Percentiles rank a stretch among this genome's conserved stretches.
Conservation (phyloP, 2,888 invertebrate genomes). For the Matsumyia berberina region DNA sequence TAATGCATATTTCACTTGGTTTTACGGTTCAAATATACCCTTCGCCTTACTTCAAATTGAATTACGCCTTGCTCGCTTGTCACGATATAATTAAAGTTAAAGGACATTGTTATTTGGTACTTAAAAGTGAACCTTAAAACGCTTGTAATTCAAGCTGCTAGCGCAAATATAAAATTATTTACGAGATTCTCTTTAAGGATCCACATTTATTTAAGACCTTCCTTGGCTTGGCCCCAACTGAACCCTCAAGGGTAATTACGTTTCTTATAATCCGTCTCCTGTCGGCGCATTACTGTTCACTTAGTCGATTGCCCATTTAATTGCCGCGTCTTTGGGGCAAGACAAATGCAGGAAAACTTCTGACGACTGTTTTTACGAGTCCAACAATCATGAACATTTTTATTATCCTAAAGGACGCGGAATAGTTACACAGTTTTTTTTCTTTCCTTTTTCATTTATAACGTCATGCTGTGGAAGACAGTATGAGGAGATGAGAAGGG, state of each 20-base stretch:
- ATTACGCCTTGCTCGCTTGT: constrained; percentile 33
- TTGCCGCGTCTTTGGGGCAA: constrained; percentile 47
- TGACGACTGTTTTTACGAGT: constrained; percentile 59
- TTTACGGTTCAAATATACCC: constrained; percentile 39
- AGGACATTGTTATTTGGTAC: constrained; percentile 58
- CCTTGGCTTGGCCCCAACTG: background rate
- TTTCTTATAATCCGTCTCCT: constrained; percentile 48
- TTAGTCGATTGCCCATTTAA: constrained; percentile 69
- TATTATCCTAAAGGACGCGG: constrained; percentile 45
- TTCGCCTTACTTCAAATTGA: constrained; percentile 13
- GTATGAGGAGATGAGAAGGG: background rate
- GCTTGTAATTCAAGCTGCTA: constrained; percentile 47
- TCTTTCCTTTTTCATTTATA: background rate
- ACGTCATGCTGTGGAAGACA: constrained; percentile 4
- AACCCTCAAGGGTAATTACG: constrained; percentile 60
- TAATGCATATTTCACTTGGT: constrained; percentile 40
- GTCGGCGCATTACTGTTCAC: constrained; percentile 48
- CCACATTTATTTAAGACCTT: constrained; percentile 28
- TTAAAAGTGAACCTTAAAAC: constrained; percentile 57
- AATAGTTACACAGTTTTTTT: constrained; percentile 35
- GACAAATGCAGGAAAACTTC: constrained; percentile 47
- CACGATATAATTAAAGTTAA: constrained; percentile 57
- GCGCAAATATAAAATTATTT: constrained; percentile 69
- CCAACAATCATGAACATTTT: constrained; percentile 50
- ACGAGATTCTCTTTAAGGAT: constrained; percentile 30